Conservation (phyloP, 2,113 vertebrate species). For the Lonchura striata region DNA sequence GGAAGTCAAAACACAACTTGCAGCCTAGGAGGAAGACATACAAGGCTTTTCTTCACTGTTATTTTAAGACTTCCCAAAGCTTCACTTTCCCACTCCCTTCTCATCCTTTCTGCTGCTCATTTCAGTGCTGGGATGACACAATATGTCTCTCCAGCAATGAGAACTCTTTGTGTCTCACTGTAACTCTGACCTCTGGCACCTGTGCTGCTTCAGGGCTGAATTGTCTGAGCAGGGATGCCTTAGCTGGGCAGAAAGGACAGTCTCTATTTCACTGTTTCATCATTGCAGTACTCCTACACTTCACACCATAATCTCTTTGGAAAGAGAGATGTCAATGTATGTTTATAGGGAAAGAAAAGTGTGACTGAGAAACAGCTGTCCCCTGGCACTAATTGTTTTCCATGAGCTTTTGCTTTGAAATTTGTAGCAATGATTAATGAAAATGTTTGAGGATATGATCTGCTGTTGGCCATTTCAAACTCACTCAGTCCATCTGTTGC, state of each 20-base stretch:
- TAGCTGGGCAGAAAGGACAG: background rate
- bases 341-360: background rate
- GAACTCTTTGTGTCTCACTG: background rate
- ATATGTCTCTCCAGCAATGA: background rate
- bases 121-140: background rate
- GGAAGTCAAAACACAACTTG: background rate
- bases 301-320: background rate
- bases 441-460: background rate
- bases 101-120: background rate
- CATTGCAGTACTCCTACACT: background rate
- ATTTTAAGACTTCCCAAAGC: background rate
- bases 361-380: constrained; percentile 6
- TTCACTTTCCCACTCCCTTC: background rate
- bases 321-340: background rate
- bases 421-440: background rate
- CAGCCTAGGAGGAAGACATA: background rate
- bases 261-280: background rate
- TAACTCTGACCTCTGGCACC: background rate
- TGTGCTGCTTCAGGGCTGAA: background rate
- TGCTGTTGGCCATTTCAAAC: background rate
- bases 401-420: background rate
- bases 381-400: background rate
- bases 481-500: background rate
- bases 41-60: background rate
- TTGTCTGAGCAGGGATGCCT: background rate